Conservation (phyloP, 2,888 invertebrate genomes). For the Salpingus planirostris region DNA sequence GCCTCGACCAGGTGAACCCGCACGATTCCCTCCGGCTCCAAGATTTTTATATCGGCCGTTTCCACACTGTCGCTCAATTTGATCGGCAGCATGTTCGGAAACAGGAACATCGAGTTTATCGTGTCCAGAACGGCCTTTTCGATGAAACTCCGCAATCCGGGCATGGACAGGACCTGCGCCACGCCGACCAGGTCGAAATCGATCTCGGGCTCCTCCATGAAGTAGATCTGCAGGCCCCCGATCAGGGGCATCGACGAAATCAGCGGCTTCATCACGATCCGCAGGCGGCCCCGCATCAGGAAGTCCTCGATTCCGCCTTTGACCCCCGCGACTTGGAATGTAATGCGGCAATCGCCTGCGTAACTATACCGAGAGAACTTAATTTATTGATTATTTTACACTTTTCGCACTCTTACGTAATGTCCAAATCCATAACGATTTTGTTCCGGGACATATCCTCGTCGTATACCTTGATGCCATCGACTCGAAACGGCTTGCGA, state of each 20-base stretch:
- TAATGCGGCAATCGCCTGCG: constrained; percentile 94
- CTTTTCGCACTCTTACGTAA: too few relatives aligned
- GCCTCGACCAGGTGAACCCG: constrained; percentile 91
- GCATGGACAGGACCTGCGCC: constrained; percentile 91
- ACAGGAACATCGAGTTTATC: constrained; percentile 65
- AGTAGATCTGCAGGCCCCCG: constrained; percentile 93
- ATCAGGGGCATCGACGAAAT: constrained; percentile 83
- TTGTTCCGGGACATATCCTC: constrained; percentile 85
- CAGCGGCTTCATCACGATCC: constrained; percentile 90
- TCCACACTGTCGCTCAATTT: constrained; percentile 78
- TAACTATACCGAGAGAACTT: constrained; percentile 53
- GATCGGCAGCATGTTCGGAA: constrained; percentile 91
- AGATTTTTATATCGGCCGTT: constrained; percentile 69
- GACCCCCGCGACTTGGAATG: constrained; percentile 75
- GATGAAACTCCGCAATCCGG: constrained; percentile 48
- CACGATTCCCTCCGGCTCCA: constrained; percentile 79
- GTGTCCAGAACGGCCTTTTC: constrained; percentile 7
- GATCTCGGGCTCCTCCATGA: constrained; percentile 89
- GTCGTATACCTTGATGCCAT: constrained; percentile 93
- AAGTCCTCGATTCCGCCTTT: constrained; percentile 76
- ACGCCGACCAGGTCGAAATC: constrained; percentile 95
- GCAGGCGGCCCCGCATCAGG: constrained; percentile 65
- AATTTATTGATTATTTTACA: too few relatives aligned
- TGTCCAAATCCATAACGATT: constrained; percentile 93
- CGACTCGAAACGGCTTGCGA: constrained; percentile 76